phyloP scores from a whole-genome alignment of 64 coral and sea anemone genomes.

The Pachyseris speciosa region DNA sequence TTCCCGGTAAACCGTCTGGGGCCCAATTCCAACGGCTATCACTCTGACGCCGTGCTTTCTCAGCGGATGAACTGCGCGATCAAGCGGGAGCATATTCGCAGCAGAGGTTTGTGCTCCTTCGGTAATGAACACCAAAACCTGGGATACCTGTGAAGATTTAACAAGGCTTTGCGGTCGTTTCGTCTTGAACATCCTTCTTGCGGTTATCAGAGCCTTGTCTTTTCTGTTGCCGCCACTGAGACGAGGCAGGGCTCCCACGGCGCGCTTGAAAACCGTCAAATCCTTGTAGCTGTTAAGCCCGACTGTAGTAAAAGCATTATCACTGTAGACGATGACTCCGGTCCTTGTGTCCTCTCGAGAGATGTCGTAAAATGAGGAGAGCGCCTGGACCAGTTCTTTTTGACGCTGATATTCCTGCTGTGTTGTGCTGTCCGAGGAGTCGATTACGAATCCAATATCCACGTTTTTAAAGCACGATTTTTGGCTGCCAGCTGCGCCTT shows the following conservation, averaged over 20 bases:
- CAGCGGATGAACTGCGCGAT: constrained; percentile 28
- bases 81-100: background rate
- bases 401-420: constrained; percentile 45
- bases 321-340: constrained; percentile 65
- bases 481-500: constrained; percentile 6
- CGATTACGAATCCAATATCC: constrained; percentile 74
- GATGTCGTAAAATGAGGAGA: constrained; percentile 49
- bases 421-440: constrained; percentile 39
- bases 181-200: constrained; percentile 25
- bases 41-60: constrained; percentile 39
- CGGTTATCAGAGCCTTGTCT: constrained; percentile 51
- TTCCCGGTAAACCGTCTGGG: background rate
- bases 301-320: constrained; percentile 2
- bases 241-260: background rate
- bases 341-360: constrained; percentile 38
- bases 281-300: constrained; percentile 14
- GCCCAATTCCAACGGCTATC: constrained; percentile 53
- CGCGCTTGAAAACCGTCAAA: background rate
- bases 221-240: constrained; percentile 37
- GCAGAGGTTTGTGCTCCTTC: constrained; percentile 5
- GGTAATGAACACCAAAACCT: constrained; percentile 51
- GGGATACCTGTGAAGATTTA: background rate
- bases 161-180: background rate
- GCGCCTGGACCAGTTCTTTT: constrained; percentile 62
- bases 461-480: constrained; percentile 39